phyloP scores from a whole-genome alignment of 2,797 vertebrate species.

The Antennarius maculatus region DNA sequence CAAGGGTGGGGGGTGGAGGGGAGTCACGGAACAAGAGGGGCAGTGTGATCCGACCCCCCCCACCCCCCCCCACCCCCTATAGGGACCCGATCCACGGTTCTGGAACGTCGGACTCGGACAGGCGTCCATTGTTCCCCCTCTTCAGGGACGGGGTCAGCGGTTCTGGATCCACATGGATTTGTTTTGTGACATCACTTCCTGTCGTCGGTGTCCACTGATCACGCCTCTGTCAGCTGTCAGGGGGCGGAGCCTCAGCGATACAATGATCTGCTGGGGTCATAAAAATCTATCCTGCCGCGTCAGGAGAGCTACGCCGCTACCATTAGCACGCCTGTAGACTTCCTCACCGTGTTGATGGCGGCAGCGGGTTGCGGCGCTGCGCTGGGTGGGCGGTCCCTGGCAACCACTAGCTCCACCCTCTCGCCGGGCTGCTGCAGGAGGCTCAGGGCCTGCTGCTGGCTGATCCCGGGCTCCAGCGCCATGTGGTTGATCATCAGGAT shows the following conservation, averaged over 20 bases:
- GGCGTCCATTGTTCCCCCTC: too few species aligned
- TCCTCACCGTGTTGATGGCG: conserved; percentile 78
- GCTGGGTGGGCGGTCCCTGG: conserved; percentile 71
- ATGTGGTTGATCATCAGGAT: conserved; percentile 92
- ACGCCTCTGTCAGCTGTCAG: too few species aligned
- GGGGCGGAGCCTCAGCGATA: too few species aligned
- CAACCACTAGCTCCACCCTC: conserved; percentile 88
- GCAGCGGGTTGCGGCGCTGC: conserved; percentile 25
- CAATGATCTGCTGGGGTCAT: conserved; percentile 60
- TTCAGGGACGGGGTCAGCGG: too few species aligned
- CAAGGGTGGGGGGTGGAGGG: conserved; percentile 31
- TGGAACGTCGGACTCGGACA: too few species aligned
- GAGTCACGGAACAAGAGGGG: conserved; percentile 47
- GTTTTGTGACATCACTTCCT: conserved; percentile 4
- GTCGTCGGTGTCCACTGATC: conserved; percentile 56
- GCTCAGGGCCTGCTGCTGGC: conserved; percentile 89
- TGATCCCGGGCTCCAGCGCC: conserved; percentile 88
- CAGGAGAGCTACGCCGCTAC: background rate
- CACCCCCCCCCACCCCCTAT: too few species aligned
- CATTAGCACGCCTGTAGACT: background rate
- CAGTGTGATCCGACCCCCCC: conserved; percentile 34
- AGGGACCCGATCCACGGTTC: too few species aligned
- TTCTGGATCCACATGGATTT: too few species aligned
- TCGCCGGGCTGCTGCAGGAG: conserved; percentile 90
- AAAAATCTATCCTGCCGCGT: too few species aligned